Evolutionary conservation across 1,140 invertebrate genomes (phyloP).

Genomic region (Anoplolepis gracilipes): DNA sequence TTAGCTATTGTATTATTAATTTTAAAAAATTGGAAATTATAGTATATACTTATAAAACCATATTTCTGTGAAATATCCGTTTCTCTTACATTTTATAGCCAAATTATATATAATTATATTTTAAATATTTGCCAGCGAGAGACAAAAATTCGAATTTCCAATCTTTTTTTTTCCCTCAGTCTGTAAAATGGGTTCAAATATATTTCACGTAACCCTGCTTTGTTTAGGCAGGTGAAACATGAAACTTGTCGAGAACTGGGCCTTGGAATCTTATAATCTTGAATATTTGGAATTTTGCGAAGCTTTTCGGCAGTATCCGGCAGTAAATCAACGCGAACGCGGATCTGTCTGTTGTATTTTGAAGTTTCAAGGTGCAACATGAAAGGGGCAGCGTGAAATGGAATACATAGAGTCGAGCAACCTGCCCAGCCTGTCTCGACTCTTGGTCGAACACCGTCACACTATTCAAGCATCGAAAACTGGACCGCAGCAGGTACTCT

Average conservation of each 20-base stretch:
- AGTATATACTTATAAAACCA: background rate
- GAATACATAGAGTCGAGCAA: constrained; percentile 29
- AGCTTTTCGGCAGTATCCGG: constrained; percentile 55
- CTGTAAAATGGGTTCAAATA: constrained; percentile 3
- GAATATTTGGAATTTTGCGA: constrained; percentile 8
- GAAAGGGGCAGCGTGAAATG: constrained; percentile 5
- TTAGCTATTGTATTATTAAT: background rate
- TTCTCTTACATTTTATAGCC: background rate
- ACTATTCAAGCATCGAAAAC: constrained; percentile 23
- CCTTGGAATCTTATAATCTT: constrained; percentile 42
- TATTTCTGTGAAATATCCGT: background rate
- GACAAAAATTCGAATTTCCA: background rate
- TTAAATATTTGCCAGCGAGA: background rate
- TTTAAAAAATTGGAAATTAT: background rate
- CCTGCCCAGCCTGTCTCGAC: constrained; percentile 48
- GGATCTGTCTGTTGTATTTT: constrained; percentile 41
- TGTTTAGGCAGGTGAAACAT: background rate
- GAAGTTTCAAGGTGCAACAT: constrained; percentile 31
- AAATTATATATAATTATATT: background rate
- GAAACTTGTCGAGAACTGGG: background rate
- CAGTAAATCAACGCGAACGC: constrained; percentile 56
- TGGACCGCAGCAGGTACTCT: constrained; percentile 57
- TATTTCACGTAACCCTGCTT: background rate
- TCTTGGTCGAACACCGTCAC: constrained; percentile 46
- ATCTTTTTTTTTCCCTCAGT: background rate